Evolutionary conservation across 2,888 invertebrate genomes (phyloP), one percentile per base, ranked within the genome.

Genomic region (Melieria picta): DNA sequence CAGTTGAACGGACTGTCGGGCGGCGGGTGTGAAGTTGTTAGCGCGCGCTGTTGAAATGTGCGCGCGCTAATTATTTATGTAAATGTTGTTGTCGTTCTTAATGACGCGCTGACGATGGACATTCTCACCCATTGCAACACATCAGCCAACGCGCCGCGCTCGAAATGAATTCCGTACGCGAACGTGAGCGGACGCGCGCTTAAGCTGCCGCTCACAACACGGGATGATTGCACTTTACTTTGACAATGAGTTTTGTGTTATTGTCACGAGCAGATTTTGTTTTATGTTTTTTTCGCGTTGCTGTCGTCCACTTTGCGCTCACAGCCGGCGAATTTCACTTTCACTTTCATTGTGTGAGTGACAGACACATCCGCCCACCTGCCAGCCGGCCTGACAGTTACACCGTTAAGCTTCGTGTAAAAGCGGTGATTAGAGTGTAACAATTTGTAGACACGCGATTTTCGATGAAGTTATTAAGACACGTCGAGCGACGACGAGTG

Each of bases 61-160:
- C 64, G 60, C 10, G 62, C 74, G 63, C 82, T 82, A 81, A 81
- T 81, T 81, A 81, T 81, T 82, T 80, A 82, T 81, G 82, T 82
- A 82, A 82, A 81, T 81, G 82, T 81, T 82, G 80, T 79, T 79
- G 74, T 79, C 79, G 77, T 76, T 79, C 79, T 78, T 77, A 72
- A 69, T 74, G 61, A 30, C 50, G 5, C 61, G 43, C 42, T 1
- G 11, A 60, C 43, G 45, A 1, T 45, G 60, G 3, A 42, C 7
- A n/a, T 45, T n/a, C 7, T 48, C 65, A 65, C 10, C 50, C 45
- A 55, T 55, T 56, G 16, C 42, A 47, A 13, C 45, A 30, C 7
- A 42, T 43, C 45, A 11, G 10, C 48, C 45, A 50, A 42, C 30
- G 30, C 45, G 13, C 57, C 47, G 66, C 57, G n/a, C 60, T 42